These are phyloP conservation scores for Chalcosyrphus nemorum DNA, from an alignment of 2,888 invertebrate species.

Conservation along the genomic window DNA sequence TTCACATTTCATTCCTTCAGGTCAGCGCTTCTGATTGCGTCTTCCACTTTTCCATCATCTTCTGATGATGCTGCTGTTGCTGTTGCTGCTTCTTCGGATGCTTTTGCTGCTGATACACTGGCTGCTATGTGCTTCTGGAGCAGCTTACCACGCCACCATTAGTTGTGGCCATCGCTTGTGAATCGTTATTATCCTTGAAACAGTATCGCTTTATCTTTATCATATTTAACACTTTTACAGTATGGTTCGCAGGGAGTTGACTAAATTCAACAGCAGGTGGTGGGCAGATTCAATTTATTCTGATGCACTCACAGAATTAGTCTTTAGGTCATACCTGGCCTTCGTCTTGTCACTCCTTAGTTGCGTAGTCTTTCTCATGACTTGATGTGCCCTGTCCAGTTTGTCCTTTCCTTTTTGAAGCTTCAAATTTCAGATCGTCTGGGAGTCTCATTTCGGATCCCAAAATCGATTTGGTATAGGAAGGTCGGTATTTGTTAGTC, in stretches of 20 bases:
- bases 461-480: no score
- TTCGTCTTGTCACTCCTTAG: no score
- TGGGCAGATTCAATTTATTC: no score
- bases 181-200: conserved; percentile 65
- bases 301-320: no score
- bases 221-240: conserved; percentile 38
- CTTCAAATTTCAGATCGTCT: no score
- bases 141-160: conserved; percentile 52
- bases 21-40: conserved; percentile 72
- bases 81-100: conserved; percentile 13
- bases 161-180: conserved; percentile 50
- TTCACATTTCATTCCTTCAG: conserved; percentile 72
- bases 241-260: conserved; percentile 8
- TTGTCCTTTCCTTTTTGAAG: no score
- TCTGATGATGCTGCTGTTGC: conserved; percentile 23
- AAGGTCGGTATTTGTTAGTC: no score
- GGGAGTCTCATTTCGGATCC: no score
- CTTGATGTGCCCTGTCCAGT: no score
- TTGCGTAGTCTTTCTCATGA: no score
- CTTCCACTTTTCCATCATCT: conserved; percentile 59
- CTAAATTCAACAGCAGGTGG: no score
- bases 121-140: conserved; percentile 51
- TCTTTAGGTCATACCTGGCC: no score
- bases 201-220: conserved; percentile 65
- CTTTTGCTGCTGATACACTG: conserved; percentile 36